Base-by-base conservation (phyloP, 2,797 vertebrate genomes). In the Halcyon smyrnensis region DNA sequence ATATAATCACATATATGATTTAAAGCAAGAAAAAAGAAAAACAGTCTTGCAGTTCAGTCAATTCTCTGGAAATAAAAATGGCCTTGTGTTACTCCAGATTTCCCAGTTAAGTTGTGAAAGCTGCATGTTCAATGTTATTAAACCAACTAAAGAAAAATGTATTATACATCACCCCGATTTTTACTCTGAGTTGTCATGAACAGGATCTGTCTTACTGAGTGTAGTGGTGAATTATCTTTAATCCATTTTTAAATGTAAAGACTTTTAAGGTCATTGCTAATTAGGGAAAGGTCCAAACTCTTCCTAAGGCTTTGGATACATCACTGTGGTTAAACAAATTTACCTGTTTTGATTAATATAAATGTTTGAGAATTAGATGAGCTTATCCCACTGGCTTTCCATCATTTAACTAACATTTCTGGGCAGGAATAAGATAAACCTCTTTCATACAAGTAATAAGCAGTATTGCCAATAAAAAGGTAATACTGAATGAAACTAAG, bases 321-420 rank as follows among this genome's bases (percentile, higher is more conserved):
- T 84, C 62, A 57, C 8, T 45, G 46, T 2, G 9, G 81, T 85
- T 86, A 93, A 93, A 62, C n/a, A 93, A 92, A 84, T 95, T 89
- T 95, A 90, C 87, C 78, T 89, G 43, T 80, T 80, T 68, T 46
- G 41, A 89, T 90, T 96, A 87, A 91, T 74, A 90, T 19, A 91
- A 86, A 94, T 54, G 92, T 87, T 43, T 77, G 60, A 93, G 64
- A 95, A 70, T 91, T 60, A 83, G 51, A 83, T 48, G 80, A 84
- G 13, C 36, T 84, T 83, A 77, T 93, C n/a, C 48, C 64, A 65
- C 28, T n/a, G 84, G 68, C 41, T 82, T 93, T 94, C 43, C 27
- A 39, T 51, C 64, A 87, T 87, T 93, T 92, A 70, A 60, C 71
- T 70, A 51, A 36, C 36, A 46, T 70, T 89, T 95, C 54, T 81